Base-by-base conservation (phyloP, 2,113 vertebrate genomes). In the Indri indri region DNA sequence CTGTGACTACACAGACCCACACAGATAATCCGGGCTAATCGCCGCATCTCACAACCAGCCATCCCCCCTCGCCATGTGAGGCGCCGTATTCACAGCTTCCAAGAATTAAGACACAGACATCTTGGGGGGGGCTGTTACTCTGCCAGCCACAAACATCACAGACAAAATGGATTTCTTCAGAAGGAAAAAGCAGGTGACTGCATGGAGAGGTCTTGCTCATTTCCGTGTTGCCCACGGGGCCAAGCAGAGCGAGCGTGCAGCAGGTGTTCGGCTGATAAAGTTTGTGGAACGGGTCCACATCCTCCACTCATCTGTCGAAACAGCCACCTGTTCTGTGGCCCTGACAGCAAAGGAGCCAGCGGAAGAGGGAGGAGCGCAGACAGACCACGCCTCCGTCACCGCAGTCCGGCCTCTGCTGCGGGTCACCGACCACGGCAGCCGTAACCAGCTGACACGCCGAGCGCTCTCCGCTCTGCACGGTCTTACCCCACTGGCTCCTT, bases 351-450 rank as follows among this genome's bases (percentile, higher is more conserved):
- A 8, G 32, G 73, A n/a, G 34, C 45, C 52, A 0, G 0, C 2
- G 12, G 54, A 20, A 22, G 2, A 11, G 13, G 30, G 45, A 47
- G 20, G 45, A 34, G 6, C 20, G 1, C 4, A 3, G 32, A 10
- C 0, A 37, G 47, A 12, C 42, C 1, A 6, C 1, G 0, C 2
- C 0, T 30, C 59, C 47, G 0, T 37, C 30, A n/a, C 47, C 34
- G 8, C 34, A 59, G 3, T 8, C 17, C 30, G 17, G 22, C 14
- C 40, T 25, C 74, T 34, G 20, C 8, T 22, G 76, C 63, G 2
- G 27, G 68, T 11, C 8, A 34, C 90, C 30, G 40, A 8, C 34
- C 63, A 25, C 22, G 22, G 54, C 1, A 65, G 40, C 42, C 63
- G 9, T 0, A n/a, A 12, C 71, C 0, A 2, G 65, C 63, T 4